Percentiles rank a stretch among this genome's conserved stretches.
These are phyloP conservation scores for Narcine bancroftii DNA, from an alignment of 2,113 vertebrate genomes.

Conservation along the genomic window DNA sequence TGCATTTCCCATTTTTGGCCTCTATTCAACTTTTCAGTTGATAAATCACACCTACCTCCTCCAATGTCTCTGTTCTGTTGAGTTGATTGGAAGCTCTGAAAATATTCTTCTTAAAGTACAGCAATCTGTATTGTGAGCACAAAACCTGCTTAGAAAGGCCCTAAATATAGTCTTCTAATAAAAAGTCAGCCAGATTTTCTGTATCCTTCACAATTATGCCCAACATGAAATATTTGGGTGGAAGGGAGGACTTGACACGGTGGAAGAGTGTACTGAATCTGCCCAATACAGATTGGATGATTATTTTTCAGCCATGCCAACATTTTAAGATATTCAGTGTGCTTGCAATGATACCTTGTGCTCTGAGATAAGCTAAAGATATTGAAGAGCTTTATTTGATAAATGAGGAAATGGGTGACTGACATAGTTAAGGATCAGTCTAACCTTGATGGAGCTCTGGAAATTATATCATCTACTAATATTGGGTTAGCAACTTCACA, in stretches of 20 bases:
- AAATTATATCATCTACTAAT: not conserved
- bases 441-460: not conserved
- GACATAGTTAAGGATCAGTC: not conserved
- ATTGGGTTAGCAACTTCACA: not conserved
- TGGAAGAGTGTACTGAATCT: not conserved
- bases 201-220: not conserved
- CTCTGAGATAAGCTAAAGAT: not conserved
- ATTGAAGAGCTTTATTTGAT: not conserved
- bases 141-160: not conserved
- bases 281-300: not conserved
- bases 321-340: not conserved
- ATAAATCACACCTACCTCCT: not conserved
- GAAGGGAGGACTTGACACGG: not conserved
- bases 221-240: not conserved
- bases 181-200: slow-evolving; percentile 8
- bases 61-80: not conserved
- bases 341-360: not conserved
- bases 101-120: not conserved
- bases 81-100: not conserved
- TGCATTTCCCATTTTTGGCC: too few species aligned
- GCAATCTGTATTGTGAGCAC: not conserved
- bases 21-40: too few species aligned
- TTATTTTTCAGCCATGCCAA: not conserved
- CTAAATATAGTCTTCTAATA: not conserved
- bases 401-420: not conserved